Conservation (phyloP, 2,113 vertebrate genomes). For the Prunella himalayana region DNA sequence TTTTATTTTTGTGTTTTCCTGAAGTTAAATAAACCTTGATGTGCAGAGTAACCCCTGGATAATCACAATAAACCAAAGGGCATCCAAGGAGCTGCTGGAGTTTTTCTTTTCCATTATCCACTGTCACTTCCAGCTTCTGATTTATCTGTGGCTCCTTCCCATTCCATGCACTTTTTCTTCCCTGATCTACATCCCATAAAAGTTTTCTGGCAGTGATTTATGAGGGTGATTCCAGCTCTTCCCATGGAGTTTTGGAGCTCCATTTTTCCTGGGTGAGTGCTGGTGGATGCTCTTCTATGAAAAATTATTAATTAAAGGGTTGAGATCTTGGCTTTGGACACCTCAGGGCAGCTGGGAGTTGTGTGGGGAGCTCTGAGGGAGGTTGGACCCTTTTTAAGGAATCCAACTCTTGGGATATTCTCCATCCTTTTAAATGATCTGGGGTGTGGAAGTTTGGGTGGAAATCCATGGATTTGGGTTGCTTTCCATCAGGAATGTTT, state of each 20-base stretch:
- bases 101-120: background rate
- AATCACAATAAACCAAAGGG: background rate
- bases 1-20: background rate
- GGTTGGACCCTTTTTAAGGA: background rate
- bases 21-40: conserved; percentile 2
- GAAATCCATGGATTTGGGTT: background rate
- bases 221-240: background rate
- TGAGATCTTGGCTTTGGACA: background rate
- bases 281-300: background rate
- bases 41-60: conserved; percentile 7
- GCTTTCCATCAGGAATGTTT: background rate
- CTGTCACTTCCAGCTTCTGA: background rate
- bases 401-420: background rate
- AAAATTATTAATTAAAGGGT: background rate
- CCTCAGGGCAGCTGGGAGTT: background rate
- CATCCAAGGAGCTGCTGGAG: background rate
- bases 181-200: background rate
- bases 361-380: background rate
- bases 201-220: background rate
- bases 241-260: background rate
- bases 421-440: background rate
- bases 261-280: background rate
- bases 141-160: conserved; percentile 18
- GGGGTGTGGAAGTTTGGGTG: background rate
- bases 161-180: background rate